Base-by-base conservation (phyloP, 2,113 vertebrate genomes). In the Turnix velox region DNA sequence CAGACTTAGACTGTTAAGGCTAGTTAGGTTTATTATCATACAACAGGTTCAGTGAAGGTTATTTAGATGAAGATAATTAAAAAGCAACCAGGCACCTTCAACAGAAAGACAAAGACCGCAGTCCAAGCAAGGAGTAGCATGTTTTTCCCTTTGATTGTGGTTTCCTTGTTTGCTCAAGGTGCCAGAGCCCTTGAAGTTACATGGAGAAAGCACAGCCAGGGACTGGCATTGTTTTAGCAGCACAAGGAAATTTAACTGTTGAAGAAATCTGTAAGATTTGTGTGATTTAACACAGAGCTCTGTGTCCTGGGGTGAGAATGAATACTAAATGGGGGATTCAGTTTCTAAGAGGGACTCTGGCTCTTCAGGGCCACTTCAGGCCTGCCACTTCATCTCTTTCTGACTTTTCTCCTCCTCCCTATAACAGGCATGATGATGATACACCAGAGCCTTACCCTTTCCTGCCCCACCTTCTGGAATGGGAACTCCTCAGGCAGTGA, bases 101-200 rank as follows among this genome's bases (percentile, higher is more conserved):
- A 57, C n/a, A 86, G 43, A 88, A 95, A 87, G 54, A 94, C 87
- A 71, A 76, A 76, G 33, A 65, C 40, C 39, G 75, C 90, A 93
- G 48, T 87, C 65, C 65, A 43, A 92, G 65, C 63, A 93, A 92
- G 83, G 85, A 95, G 83, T 51, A 77, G 65, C 73, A 94, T 30
- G 57, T 86, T 93, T 93, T 96, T 49, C 65, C 46, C 55, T 90
- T 55, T 81, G 55, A 46, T 71, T 92, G 93, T 80, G 88, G 63
- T 93, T 93, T 95, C 79, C 83, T 84, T 88, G 72, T 95, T 94
- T 90, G 72, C 52, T 80, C n/a, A 86, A 73, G 79, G 39, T 95
- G 74, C 57, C 45, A 22, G 59, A 74, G 40, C 27, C 73, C 79
- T 88, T 88, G 51, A 88, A 96, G 83, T 59, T 57, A 48, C 40